Conservation (phyloP, 2,888 invertebrate genomes). For the Sminthurinus aureus region DNA sequence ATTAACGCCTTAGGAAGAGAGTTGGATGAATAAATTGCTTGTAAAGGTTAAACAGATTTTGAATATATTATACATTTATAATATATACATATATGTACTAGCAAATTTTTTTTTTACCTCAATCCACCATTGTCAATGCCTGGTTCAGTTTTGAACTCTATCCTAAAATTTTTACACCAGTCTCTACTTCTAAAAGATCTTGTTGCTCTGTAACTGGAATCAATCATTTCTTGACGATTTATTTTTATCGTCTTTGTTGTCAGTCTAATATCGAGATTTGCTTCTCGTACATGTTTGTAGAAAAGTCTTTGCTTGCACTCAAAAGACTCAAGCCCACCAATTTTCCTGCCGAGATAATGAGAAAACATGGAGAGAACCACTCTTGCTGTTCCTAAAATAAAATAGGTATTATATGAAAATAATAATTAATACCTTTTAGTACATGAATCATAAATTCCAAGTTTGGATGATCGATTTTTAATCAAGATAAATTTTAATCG, state of each 20-base stretch:
- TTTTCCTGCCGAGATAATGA: constrained; percentile 87
- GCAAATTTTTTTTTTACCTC: too few species aligned
- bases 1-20: too few species aligned
- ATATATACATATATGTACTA: background rate
- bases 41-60: background rate
- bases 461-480: too few species aligned
- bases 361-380: constrained; percentile 92
- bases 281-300: constrained; percentile 72
- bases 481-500: too few species aligned
- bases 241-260: constrained; percentile 72
- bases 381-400: constrained; percentile 81
- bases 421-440: too few species aligned
- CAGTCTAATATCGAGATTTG: constrained; percentile 34
- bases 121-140: too few species aligned
- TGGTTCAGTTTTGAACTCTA: constrained; percentile 89
- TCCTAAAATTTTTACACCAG: constrained; percentile 94
- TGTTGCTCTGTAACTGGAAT: constrained; percentile 76
- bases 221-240: constrained; percentile 70
- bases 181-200: constrained; percentile 83
- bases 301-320: constrained; percentile 76
- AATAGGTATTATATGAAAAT: too few species aligned
- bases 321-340: constrained; percentile 91
- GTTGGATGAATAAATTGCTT: background rate
- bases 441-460: too few species aligned
- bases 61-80: background rate